Conservation (phyloP, 2,888 invertebrate genomes). For the Tineola bisselliella region DNA sequence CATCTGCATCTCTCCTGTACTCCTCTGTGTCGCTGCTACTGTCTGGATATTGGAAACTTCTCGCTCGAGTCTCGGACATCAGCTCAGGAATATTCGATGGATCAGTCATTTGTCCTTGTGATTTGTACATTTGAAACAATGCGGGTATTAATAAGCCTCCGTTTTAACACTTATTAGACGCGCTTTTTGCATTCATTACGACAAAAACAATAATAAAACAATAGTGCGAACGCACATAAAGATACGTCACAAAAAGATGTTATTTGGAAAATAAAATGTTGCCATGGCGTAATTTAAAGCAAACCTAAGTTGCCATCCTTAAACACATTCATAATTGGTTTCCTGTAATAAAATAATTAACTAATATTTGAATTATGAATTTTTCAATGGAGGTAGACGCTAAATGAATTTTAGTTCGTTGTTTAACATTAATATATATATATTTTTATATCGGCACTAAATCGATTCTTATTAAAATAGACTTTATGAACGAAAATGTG, state of each 20-base stretch:
- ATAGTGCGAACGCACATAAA: background rate
- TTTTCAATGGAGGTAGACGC: no score
- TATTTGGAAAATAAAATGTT: background rate
- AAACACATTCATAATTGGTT: no score
- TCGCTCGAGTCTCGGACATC: slow-evolving; percentile 17
- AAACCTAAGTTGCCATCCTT: no score
- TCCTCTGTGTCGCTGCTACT: slow-evolving; percentile 90
- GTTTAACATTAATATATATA: no score
- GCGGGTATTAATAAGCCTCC: slow-evolving; percentile 22
- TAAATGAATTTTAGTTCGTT: no score
- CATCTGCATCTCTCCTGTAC: slow-evolving; percentile 73
- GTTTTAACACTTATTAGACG: background rate
- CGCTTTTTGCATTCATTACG: background rate
- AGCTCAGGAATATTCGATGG: background rate
- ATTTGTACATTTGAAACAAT: slow-evolving; percentile 9
- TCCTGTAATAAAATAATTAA: no score
- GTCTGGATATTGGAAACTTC: slow-evolving; percentile 65
- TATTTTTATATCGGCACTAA: no score
- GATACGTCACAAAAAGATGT: background rate
- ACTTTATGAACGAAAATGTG: no score
- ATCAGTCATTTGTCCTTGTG: background rate
- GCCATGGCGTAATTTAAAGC: no score
- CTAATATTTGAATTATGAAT: no score
- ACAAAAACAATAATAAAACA: background rate
- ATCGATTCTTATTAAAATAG: no score